These are phyloP conservation scores for Torymus tubicola DNA, from an alignment of 2,888 invertebrate genomes.

Conservation along the genomic window DNA sequence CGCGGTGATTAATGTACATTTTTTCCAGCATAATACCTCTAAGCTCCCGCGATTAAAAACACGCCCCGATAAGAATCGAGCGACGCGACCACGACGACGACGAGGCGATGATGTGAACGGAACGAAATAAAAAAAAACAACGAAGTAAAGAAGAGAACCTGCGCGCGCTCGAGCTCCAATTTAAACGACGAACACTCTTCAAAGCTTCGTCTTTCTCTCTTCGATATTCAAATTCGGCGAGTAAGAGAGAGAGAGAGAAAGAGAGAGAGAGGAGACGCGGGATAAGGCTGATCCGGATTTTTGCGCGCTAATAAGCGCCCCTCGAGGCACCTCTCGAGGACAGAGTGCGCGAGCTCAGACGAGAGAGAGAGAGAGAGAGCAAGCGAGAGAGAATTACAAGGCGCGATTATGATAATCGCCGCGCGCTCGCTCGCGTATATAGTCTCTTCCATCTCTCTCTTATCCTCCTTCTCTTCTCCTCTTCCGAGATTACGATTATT, in stretches of 20 bases:
- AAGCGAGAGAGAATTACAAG: conserved; percentile 51
- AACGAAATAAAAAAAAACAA: conserved; percentile 1
- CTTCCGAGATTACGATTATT: conserved; percentile 45
- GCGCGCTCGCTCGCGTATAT: background rate
- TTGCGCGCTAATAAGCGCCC: conserved; percentile 53
- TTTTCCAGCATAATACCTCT: conserved; percentile 56
- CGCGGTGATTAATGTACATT: conserved; percentile 54
- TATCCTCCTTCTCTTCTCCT: background rate
- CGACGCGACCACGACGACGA: conserved; percentile 12
- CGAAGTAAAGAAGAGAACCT: conserved; percentile 15
- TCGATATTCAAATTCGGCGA: conserved; percentile 57
- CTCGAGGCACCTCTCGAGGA: background rate
- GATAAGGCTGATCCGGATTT: conserved; percentile 57
- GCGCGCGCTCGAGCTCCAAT: conserved; percentile 39
- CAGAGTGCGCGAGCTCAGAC: background rate
- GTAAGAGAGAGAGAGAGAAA: background rate
- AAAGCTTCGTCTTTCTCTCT: background rate
- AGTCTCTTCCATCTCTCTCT: background rate
- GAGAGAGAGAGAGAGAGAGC: conserved; percentile 24
- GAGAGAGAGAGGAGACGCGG: conserved; percentile 5
- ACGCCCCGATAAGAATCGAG: conserved; percentile 56
- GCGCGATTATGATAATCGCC: conserved; percentile 59
- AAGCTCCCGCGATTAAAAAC: conserved; percentile 57
- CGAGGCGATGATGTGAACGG: background rate
- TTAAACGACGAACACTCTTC: conserved; percentile 18